Percentiles rank a stretch among this genome's conserved stretches.
phyloP scores from a whole-genome alignment of 2,888 invertebrate species.

The Nebria salina region DNA sequence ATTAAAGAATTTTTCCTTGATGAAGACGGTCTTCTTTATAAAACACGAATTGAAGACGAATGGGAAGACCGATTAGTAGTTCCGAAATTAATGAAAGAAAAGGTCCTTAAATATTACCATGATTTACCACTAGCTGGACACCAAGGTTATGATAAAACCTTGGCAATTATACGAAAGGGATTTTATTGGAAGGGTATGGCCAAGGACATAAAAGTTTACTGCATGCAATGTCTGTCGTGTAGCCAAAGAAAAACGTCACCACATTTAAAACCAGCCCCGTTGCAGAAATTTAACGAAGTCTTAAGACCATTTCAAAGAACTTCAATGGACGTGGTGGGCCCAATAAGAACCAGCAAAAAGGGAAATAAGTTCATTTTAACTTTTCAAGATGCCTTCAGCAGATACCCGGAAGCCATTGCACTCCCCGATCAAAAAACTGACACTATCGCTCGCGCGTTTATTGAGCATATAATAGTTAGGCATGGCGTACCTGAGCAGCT shows the following conservation, averaged over 20 bases:
- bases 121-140: constrained; percentile 51
- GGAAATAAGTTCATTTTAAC: constrained; percentile 54
- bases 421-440: constrained; percentile 51
- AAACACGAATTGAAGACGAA: not conserved
- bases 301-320: constrained; percentile 49
- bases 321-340: constrained; percentile 54
- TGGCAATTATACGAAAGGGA: constrained; percentile 47
- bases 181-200: constrained; percentile 52
- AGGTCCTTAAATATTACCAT: constrained; percentile 50
- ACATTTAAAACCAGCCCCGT: constrained; percentile 48
- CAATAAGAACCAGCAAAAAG: constrained; percentile 47
- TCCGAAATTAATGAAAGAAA: not conserved
- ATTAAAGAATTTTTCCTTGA: not conserved
- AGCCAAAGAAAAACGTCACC: constrained; percentile 51
- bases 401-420: constrained; percentile 53
- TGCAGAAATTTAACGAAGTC: constrained; percentile 49
- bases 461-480: constrained; percentile 50
- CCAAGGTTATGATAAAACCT: constrained; percentile 52
- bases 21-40: not conserved
- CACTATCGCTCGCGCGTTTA: constrained; percentile 50
- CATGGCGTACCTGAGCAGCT: constrained; percentile 53
- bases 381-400: constrained; percentile 51
- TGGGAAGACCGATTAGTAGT: not conserved
- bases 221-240: constrained; percentile 51
- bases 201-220: constrained; percentile 50